phyloP scores from a whole-genome alignment of 2,888 invertebrate species.

The Mongoloraphidia duomilia region DNA sequence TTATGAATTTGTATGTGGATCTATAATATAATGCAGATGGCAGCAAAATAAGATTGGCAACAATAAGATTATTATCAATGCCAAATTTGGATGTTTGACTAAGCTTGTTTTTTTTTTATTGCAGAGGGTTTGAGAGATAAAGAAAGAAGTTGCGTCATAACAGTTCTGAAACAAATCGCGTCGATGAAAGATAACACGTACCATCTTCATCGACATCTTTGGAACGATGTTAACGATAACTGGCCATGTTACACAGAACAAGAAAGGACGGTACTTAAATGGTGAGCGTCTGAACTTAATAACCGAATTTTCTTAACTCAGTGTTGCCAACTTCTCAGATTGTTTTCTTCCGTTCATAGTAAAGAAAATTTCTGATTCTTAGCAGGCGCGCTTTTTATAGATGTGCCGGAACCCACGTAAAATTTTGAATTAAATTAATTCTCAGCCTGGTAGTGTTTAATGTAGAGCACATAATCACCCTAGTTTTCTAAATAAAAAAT shows the following conservation, averaged over 20 bases:
- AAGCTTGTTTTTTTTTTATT: conserved; percentile 21
- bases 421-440: too few relatives aligned
- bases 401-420: too few relatives aligned
- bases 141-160: conserved; percentile 61
- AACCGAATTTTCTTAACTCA: background rate
- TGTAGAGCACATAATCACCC: too few relatives aligned
- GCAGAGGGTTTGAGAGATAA: conserved; percentile 78
- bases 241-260: conserved; percentile 91
- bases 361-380: background rate
- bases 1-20: background rate
- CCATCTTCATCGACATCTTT: conserved; percentile 71
- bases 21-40: too few relatives aligned
- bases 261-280: conserved; percentile 75
- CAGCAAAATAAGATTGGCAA: too few relatives aligned
- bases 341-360: background rate
- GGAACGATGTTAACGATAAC: conserved; percentile 86
- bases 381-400: too few relatives aligned
- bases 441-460: too few relatives aligned
- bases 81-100: background rate
- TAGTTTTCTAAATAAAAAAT: too few relatives aligned
- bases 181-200: conserved; percentile 78
- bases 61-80: too few relatives aligned
- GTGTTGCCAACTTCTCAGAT: background rate
- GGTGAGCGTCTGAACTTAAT: conserved; percentile 32
- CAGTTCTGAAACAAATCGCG: conserved; percentile 68